Percentiles rank a stretch among this genome's conserved stretches.
Evolutionary conservation across 64 coral and sea anemone species (phyloP).

Genomic region (Catalaphyllia jardinei): DNA sequence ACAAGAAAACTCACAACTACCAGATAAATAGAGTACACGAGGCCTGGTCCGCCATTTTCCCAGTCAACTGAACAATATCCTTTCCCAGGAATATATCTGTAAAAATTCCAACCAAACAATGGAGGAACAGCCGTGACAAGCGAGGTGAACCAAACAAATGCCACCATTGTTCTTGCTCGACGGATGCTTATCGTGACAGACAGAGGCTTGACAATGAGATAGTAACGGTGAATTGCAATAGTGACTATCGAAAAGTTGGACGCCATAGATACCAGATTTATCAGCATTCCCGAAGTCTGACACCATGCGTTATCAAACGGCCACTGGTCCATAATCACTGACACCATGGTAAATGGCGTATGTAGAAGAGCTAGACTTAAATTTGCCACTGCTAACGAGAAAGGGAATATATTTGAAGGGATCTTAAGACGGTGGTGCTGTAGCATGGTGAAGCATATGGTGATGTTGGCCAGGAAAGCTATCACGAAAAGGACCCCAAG

Average conservation of each 20-base stretch:
- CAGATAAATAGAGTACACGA: conserved; percentile 75
- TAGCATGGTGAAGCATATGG: conserved; percentile 59
- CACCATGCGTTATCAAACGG: conserved; percentile 67
- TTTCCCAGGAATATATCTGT: conserved; percentile 75
- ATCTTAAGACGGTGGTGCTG: conserved; percentile 54
- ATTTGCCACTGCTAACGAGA: conserved; percentile 60
- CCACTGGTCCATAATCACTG: conserved; percentile 81
- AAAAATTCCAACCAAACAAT: conserved; percentile 85
- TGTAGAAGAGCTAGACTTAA: conserved; percentile 51
- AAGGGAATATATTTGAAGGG: conserved; percentile 58
- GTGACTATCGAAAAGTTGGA: conserved; percentile 78
- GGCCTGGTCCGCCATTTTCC: conserved; percentile 55
- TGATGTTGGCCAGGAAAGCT: conserved; percentile 73
- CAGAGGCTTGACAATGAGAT: conserved; percentile 83
- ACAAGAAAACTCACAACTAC: conserved; percentile 39
- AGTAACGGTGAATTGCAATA: conserved; percentile 86
- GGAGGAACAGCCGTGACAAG: conserved; percentile 58
- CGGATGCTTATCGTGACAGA: conserved; percentile 57
- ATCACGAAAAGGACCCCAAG: conserved; percentile 58
- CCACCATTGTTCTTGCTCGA: conserved; percentile 59
- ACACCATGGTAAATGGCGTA: conserved; percentile 68
- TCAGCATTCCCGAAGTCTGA: conserved; percentile 62
- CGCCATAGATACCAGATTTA: conserved; percentile 51
- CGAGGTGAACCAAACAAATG: conserved; percentile 79
- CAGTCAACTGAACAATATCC: conserved; percentile 80